Base-by-base conservation (phyloP, 1,140 invertebrate species). In the Musca vetustissima region DNA sequence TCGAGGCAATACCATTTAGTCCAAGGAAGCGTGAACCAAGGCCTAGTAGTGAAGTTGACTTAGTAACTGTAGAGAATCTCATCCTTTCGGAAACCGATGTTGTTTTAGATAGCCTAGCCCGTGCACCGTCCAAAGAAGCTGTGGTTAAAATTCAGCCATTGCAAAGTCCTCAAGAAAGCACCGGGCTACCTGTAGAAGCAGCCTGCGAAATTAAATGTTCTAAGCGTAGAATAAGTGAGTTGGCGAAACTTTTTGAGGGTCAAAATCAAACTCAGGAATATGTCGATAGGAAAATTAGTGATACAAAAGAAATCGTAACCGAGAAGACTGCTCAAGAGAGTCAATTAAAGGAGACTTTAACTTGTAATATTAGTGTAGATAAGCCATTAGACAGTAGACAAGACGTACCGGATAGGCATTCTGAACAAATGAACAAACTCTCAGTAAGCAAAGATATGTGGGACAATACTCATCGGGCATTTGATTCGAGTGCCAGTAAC, bases 51-150 rank as follows among this genome's bases (percentile, higher is more conserved):
- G 72, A 74, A 32, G 66, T 65, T 57, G 73, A 80, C 70, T 47
- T 77, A 49, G 69, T 66, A 2, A 48, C 73, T 50, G 71, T 80
- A 72, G 78, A 80, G 22, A 70, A 76, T 52, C 75, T 76, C 24
- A 78, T 78, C 68, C 77, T 80, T 70, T 75, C 43, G 47, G 74
- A 80, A 66, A 70, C 71, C 28, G 78, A 80, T 70, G 15, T 80
- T 25, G 57, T 78, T 69, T 70, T 80, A 64, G 69, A 78, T 55
- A 73, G 68, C 1, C 68, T 79, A 55, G 59, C 59, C 11, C 43
- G 22, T 4, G 3, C 7, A 2, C 25, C 21, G 22, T 8, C 13
- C 2, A 65, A 21, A 49, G 43, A 48, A 8, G 17, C 2, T 25
- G 15, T 17, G 14, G n/a, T 11, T 7, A 49, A 25, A 14, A n/a